A percentile compares a stretch with the other conserved stretches of the same genome.
phyloP scores from a whole-genome alignment of 1,140 invertebrate genomes.

The Centruroides sculpturatus region DNA sequence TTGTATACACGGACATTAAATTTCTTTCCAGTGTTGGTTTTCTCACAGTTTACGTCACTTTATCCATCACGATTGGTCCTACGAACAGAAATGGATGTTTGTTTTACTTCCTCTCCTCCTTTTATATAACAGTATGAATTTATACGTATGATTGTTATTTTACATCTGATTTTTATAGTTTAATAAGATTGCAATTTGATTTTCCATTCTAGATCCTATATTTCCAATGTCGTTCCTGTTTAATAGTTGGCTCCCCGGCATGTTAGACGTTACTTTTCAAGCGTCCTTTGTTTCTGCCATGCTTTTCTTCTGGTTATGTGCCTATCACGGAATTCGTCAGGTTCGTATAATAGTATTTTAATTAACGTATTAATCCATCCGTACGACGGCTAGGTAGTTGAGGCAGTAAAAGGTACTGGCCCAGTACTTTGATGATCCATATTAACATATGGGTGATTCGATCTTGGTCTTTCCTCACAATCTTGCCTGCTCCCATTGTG shows the following conservation, averaged over 20 bases:
- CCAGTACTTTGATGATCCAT: no score
- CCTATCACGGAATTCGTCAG: constrained; percentile 87
- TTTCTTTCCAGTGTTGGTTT: constrained; percentile 66
- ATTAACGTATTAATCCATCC: no score
- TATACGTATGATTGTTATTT: not conserved
- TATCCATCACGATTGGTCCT: constrained; percentile 83
- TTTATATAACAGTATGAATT: constrained; percentile 71
- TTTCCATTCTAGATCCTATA: constrained; percentile 57
- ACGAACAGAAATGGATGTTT: constrained; percentile 94
- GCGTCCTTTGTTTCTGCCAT: constrained; percentile 73
- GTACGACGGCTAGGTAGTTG: no score
- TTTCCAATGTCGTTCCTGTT: constrained; percentile 81
- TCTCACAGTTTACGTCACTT: constrained; percentile 75
- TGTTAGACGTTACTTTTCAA: constrained; percentile 79
- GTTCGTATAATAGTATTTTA: constrained; percentile 31
- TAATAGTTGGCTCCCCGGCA: constrained; percentile 76
- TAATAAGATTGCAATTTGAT: not conserved
- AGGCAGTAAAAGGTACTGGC: no score
- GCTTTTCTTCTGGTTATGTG: constrained; percentile 83
- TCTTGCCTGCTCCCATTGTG: no score
- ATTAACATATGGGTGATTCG: no score
- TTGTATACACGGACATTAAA: constrained; percentile 8
- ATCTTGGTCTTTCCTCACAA: no score
- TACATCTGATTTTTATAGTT: not conserved
- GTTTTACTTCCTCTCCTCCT: constrained; percentile 74